Evolutionary conservation across 2,888 invertebrate genomes (phyloP), one percentile per base, ranked within the genome.

Genomic region (Isotomurus palustris): DNA sequence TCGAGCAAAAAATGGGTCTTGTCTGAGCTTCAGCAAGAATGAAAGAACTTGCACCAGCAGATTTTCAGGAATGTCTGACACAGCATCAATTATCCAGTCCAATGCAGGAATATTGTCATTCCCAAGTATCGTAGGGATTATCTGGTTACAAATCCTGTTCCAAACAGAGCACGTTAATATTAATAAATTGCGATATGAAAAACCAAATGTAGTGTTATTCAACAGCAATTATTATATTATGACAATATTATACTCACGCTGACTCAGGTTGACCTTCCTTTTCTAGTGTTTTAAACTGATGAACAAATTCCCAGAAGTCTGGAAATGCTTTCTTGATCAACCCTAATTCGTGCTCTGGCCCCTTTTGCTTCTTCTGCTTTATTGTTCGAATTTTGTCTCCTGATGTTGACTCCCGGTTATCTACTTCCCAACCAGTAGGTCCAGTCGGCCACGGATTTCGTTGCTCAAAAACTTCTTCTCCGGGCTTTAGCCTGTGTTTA

Each of bases 211-310:
- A 19, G 27, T 21, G 47, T 29, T 3, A 43, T 19, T 36, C n/a
- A 28, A 6, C 14, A 52, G 51, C 3, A 4, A 27, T 47, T 17
- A 12, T 17, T 44, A 6, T 6, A 40, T 44, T 24, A 22, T 22
- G 44, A 32, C n/a, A 29, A 17, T 27, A 6, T n/a, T 36, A 43
- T 5, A 29, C 63, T 56, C 66, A 69, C 69, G 66, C 35, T 21
- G 64, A 53, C 56, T 69, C 60, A 2, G 69, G 67, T 32, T 69
- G 67, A 27, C 69, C 69, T 56, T 66, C 64, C 10, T 53, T 58
- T 28, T 64, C 66, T 41, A 67, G 56, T 4, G 56, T 61, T 36
- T 61, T 58, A 6, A 60, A 61, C 43, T 61, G 58, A 29, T 58
- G 54, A 41, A 60, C 43, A 38, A 56, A 56, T 32, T 61, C 53